These are phyloP conservation scores for Gymnocephalus cernua DNA, from an alignment of 2,113 vertebrate genomes.

Conservation along the genomic window DNA sequence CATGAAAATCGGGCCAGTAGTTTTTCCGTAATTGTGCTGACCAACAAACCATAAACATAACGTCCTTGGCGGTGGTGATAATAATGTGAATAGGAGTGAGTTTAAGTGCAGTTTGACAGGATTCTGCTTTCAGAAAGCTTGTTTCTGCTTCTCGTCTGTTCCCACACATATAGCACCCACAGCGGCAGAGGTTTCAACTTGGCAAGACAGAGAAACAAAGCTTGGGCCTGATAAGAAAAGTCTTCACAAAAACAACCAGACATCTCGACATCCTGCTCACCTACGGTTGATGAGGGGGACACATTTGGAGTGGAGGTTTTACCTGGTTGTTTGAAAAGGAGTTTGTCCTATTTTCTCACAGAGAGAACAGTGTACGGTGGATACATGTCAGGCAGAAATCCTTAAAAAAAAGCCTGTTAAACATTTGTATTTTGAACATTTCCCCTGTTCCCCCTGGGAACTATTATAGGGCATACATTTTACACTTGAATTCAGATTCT, in stretches of 20 bases:
- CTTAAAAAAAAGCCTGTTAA: slow-evolving; percentile 53
- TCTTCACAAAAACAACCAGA: slow-evolving; percentile 54
- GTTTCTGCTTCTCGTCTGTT: slow-evolving; percentile 36
- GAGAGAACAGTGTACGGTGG: slow-evolving; percentile 7
- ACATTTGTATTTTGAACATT: slow-evolving; percentile 39
- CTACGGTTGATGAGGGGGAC: slow-evolving; percentile 53
- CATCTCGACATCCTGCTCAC: slow-evolving; percentile 23
- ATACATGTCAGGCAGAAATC: slow-evolving; percentile 10
- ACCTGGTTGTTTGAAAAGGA: slow-evolving; percentile 37
- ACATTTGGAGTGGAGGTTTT: slow-evolving; percentile 46
- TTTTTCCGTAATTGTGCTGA: no score
- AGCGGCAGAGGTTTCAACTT: slow-evolving; percentile 29
- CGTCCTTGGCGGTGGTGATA: no score
- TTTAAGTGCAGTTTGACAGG: slow-evolving; percentile 45
- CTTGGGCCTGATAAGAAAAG: slow-evolving; percentile 43
- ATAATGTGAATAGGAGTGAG: neutral
- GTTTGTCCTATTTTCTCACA: slow-evolving; percentile 27
- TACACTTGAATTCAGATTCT: neutral
- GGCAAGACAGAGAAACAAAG: slow-evolving; percentile 56
- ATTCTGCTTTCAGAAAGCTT: slow-evolving; percentile 42
- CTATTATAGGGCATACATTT: neutral
- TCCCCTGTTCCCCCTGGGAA: slow-evolving; percentile 23
- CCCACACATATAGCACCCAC: slow-evolving; percentile 22
- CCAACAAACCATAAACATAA: no score
- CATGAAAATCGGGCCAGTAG: no score